Base-by-base conservation (phyloP, 2,113 vertebrate genomes). In the Merops nubicus region DNA sequence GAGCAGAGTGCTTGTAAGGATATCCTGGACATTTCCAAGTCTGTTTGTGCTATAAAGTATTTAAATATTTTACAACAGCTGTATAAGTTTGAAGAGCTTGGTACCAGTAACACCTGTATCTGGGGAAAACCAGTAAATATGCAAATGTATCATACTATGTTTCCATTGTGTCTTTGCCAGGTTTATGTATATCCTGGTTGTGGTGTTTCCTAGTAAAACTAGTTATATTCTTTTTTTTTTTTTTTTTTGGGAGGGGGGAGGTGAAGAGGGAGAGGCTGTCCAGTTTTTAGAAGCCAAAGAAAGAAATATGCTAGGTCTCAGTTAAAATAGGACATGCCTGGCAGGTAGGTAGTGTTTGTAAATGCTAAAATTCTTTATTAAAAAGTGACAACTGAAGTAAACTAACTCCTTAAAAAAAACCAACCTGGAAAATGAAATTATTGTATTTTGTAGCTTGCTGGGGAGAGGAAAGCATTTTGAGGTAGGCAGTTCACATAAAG, bases 81-180 rank as follows among this genome's bases (percentile, higher is more conserved):
- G 33, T 87, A 5, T 75, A n/a, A n/a, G n/a, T 91, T 92, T 70
- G 60, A 81, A 68, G 34, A 48, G 16, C 6, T 80, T 89, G 87
- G 74, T 92, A n/a, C 34, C 63, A 59, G 38, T 74, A 74, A 54
- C 80, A 87, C 60, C 89, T 92, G 72, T 48, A 42, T 81, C n/a
- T 40, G n/a, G n/a, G n/a, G 1, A 4, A 1, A 9, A 8, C 56
- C 33, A 38, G 20, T 29, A 57, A 76, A 29, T 57, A 33, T 50
- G 38, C 78, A 80, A 29, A 14, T 20, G 2, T 73, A n/a, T 25
- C 8, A 3, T n/a, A 9, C 45, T 90, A 78, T 79, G 56, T 89
- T 95, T 93, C 65, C 45, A 94, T 91, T 91, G 70, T 80, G 17
- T 45, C 70, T 82, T 73, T 65, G 78, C 40, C 53, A 83, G 85